These are phyloP conservation scores for Neotoxoptera formosana DNA, from an alignment of 1,140 invertebrate species.

Conservation along the genomic window DNA sequence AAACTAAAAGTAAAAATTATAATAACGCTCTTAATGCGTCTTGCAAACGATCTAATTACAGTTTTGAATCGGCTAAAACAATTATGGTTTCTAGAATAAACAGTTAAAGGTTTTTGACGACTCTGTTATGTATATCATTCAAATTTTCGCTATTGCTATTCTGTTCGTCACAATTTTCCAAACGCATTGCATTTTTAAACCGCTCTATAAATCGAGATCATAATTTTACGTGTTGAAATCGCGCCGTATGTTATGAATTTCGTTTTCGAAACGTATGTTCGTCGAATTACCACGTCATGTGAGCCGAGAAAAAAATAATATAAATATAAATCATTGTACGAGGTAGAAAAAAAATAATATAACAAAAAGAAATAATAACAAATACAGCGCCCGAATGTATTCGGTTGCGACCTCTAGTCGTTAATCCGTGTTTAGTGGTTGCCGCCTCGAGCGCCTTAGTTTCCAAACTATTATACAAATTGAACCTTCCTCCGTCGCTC, in stretches of 20 bases:
- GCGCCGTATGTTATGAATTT: neutral
- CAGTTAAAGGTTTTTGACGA: neutral
- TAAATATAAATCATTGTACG: neutral
- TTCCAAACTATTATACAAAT: conserved; percentile 30
- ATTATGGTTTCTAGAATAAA: neutral
- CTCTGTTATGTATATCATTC: neutral
- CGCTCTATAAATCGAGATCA: neutral
- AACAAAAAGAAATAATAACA: neutral
- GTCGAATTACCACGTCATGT: neutral
- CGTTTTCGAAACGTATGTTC: neutral
- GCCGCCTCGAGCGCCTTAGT: conserved; percentile 35
- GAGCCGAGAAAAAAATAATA: neutral
- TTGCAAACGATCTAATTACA: neutral
- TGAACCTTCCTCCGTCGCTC: neutral
- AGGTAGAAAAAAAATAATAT: neutral
- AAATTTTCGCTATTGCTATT: neutral
- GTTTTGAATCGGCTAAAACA: neutral
- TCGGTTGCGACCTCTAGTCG: neutral
- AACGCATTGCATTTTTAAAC: neutral
- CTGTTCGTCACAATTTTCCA: neutral
- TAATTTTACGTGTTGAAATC: neutral
- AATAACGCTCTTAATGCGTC: neutral
- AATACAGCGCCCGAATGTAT: neutral
- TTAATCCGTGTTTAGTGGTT: conserved; percentile 28
- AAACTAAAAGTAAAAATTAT: neutral